phyloP scores from a whole-genome alignment of 2,113 vertebrate genomes.

The Misgurnus anguillicaudatus region DNA sequence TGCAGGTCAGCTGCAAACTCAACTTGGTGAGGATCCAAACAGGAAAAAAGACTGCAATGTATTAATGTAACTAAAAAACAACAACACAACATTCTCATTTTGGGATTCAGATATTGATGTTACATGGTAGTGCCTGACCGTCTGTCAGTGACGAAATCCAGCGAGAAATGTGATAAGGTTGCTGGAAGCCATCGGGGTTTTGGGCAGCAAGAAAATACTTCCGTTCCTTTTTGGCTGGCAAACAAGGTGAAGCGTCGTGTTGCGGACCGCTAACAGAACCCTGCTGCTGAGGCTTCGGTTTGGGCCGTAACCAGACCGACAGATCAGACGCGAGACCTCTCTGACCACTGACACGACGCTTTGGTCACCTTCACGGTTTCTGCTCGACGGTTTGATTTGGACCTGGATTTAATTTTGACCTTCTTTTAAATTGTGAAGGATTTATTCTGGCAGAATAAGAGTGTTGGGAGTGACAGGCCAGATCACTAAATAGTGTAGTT shows the following conservation, averaged over 20 bases:
- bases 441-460: not conserved
- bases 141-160: slow-evolving; percentile 33
- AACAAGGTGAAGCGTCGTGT: slow-evolving; percentile 38
- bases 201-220: slow-evolving; percentile 35
- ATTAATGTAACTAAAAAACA: too few relatives aligned
- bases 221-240: slow-evolving; percentile 46
- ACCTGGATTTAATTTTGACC: not conserved
- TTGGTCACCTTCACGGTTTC: slow-evolving; percentile 10
- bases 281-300: slow-evolving; percentile 51
- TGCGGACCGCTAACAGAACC: slow-evolving; percentile 53
- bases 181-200: slow-evolving; percentile 13
- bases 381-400: not conserved
- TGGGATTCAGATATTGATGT: too few relatives aligned
- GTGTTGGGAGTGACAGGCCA: not conserved
- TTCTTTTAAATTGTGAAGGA: slow-evolving; percentile 37
- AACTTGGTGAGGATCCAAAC: too few relatives aligned
- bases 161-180: slow-evolving; percentile 32
- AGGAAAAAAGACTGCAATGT: too few relatives aligned
- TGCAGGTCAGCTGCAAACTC: too few relatives aligned
- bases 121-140: not conserved
- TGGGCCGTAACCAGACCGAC: slow-evolving; percentile 60
- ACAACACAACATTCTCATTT: too few relatives aligned
- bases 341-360: not conserved
- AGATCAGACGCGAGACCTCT: slow-evolving; percentile 5
- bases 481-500: slow-evolving; percentile 17